Base-by-base conservation (phyloP, 2,888 invertebrate species). In the Troides oblongomaculatus region DNA sequence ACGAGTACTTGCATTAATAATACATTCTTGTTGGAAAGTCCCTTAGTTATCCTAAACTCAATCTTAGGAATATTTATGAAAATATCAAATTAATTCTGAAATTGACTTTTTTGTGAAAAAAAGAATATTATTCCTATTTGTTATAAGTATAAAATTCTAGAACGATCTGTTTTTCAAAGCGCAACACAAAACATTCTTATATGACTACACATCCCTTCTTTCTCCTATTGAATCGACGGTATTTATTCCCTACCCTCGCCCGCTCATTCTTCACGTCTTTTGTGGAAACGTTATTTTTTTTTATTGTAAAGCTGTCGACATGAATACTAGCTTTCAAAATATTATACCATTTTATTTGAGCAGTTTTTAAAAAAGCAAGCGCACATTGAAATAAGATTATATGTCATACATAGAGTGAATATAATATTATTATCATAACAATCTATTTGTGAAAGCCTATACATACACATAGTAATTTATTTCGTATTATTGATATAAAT, bases 181-280 rank as follows among this genome's bases (percentile, higher is more conserved):
- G 85, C 84, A 84, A 86, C 84, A 86, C 87, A 88, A 87, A 88
- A 88, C 85, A 89, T 81, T 85, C 86, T 87, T 87, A 87, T 84
- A 82, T 86, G 87, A 88, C 87, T 83, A 84, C 86, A 88, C 85
- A 86, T 85, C 83, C 85, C 86, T 83, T 83, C 81, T 85, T 85
- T 85, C 85, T 85, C 77, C 84, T 85, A 88, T 91, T 89, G 86
- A 89, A 88, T 88, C 84, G 84, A 79, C 82, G 72, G 66, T 70
- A 67, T 81, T 80, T 70, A 67, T 81, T 80, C 85, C 81, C 80
- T 84, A 79, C 85, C 84, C 85, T 81, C 85, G 84, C 81, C 84
- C 87, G 86, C 88, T 90, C 88, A 90, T 90, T 90, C 89, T 88
- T 89, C 85, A 84, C 84, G 85, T 86, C 88, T 88, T 89, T 90